Evolutionary conservation across 2,797 vertebrate species (phyloP).

Genomic region (Clarias laeviceps): DNA sequence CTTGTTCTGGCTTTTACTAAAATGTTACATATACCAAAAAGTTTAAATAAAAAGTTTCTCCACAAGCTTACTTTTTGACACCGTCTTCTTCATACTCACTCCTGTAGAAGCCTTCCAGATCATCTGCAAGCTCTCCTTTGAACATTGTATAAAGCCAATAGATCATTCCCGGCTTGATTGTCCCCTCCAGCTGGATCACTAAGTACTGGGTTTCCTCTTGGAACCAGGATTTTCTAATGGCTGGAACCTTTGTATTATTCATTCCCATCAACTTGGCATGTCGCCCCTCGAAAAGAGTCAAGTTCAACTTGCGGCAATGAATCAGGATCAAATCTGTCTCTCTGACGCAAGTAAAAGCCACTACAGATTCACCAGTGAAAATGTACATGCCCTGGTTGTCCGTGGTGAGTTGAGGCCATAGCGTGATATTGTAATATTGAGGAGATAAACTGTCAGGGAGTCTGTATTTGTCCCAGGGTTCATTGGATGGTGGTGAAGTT

Average conservation of each 20-base stretch:
- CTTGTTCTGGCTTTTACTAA: background rate
- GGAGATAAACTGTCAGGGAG: conserved; percentile 72
- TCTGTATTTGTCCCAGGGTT: conserved; percentile 76
- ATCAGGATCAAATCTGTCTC: conserved; percentile 81
- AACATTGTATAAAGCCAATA: conserved; percentile 79
- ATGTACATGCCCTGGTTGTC: conserved; percentile 59
- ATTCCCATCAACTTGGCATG: conserved; percentile 48
- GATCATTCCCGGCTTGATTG: conserved; percentile 54
- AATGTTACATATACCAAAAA: background rate
- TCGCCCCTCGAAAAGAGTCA: conserved; percentile 57
- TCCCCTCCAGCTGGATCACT: conserved; percentile 74
- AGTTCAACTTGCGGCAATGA: conserved; percentile 88
- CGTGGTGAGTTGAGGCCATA: conserved; percentile 72
- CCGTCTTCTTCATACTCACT: conserved; percentile 81
- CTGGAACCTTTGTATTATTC: conserved; percentile 47
- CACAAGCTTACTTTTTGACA: conserved; percentile 66
- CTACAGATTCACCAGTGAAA: conserved; percentile 75
- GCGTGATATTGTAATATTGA: conserved; percentile 66
- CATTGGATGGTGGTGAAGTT: background rate
- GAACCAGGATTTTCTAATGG: conserved; percentile 64
- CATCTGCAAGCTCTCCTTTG: conserved; percentile 84
- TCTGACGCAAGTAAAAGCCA: conserved; percentile 69
- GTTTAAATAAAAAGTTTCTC: background rate
- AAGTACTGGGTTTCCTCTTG: conserved; percentile 81
- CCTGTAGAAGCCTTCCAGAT: conserved; percentile 92